Evolutionary conservation across 2,113 vertebrate species (phyloP).

Genomic region (Hipposideros armiger): DNA sequence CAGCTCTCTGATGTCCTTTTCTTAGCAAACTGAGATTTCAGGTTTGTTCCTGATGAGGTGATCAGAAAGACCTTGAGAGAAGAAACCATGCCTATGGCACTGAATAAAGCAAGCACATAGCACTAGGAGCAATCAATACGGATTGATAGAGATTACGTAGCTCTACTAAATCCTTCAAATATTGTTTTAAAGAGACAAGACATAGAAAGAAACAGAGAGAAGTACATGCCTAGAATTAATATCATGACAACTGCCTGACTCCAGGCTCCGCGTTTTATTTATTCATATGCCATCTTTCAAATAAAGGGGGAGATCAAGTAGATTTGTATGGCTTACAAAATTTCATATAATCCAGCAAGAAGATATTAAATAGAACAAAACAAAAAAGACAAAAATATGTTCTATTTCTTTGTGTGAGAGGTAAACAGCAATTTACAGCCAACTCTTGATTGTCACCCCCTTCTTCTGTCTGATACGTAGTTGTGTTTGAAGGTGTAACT

Average conservation of each 20-base stretch:
- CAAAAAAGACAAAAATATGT: neutral
- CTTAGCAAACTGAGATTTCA: slow-evolving; percentile 32
- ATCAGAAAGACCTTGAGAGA: slow-evolving; percentile 46
- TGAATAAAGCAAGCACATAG: slow-evolving; percentile 36
- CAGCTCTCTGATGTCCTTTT: neutral
- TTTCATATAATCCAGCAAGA: neutral
- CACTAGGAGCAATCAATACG: slow-evolving; percentile 37
- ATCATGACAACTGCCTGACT: neutral
- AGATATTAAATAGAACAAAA: neutral
- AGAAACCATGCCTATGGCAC: neutral
- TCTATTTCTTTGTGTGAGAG: neutral
- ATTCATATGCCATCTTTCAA: neutral
- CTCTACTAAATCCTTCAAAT: slow-evolving; percentile 10
- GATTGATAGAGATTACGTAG: neutral
- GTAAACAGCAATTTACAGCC: neutral
- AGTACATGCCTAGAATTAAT: slow-evolving; percentile 36
- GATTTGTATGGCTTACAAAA: neutral
- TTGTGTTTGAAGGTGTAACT: neutral
- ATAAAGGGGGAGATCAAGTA: neutral
- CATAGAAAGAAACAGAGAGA: neutral
- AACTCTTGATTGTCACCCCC: neutral
- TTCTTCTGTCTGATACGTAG: neutral
- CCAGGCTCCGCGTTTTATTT: neutral
- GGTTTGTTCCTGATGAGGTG: neutral
- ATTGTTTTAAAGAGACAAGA: slow-evolving; percentile 26